Evolutionary conservation across 2,797 vertebrate species (phyloP).

Genomic region (Notoglanidium macrostoma): DNA sequence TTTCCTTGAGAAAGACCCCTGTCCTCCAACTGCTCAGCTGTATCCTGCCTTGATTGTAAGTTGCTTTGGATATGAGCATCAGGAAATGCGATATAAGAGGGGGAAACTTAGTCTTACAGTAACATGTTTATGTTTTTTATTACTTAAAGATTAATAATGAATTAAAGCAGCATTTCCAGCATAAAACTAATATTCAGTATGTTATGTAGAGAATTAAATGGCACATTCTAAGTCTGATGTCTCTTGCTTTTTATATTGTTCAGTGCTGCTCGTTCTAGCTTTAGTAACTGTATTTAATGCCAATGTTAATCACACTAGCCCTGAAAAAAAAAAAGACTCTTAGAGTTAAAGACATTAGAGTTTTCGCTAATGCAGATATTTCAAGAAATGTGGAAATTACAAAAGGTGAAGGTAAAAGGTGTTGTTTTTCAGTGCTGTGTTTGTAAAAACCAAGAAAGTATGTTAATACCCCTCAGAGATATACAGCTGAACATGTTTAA

Average conservation of each 20-base stretch:
- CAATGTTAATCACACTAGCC: background rate
- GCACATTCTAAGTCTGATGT: background rate
- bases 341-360: background rate
- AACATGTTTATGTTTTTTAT: background rate
- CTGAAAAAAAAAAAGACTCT: background rate
- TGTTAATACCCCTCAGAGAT: background rate
- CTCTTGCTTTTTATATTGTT: background rate
- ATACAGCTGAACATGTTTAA: background rate
- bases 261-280: background rate
- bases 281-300: background rate
- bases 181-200: background rate
- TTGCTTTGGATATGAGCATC: background rate
- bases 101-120: background rate
- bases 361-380: background rate
- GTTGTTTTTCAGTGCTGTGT: background rate
- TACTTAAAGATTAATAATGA: background rate
- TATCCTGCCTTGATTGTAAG: background rate
- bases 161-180: background rate
- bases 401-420: background rate
- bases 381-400: background rate
- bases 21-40: background rate
- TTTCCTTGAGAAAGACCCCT: background rate
- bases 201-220: background rate
- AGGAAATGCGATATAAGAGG: background rate
- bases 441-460: background rate